Conservation (phyloP, 2,113 vertebrate species). For the Heteronetta atricapilla region DNA sequence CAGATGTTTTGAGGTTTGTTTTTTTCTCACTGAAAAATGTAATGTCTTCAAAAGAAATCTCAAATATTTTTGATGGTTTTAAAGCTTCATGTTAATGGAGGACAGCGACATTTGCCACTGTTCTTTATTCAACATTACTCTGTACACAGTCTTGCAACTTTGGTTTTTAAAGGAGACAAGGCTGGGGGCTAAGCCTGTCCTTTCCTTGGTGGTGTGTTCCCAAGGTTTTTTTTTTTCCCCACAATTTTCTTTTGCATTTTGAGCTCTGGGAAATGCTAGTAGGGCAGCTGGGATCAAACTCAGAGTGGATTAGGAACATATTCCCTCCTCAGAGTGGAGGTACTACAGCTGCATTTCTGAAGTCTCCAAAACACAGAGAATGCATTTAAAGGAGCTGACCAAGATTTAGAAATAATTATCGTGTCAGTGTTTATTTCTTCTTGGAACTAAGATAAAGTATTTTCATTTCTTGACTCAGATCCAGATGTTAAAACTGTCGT, state of each 20-base stretch:
- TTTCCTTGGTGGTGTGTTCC: not conserved
- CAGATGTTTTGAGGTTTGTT: not conserved
- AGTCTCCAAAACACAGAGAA: not conserved
- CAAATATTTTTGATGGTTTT: not conserved
- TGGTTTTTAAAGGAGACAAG: not conserved
- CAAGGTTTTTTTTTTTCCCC: not conserved
- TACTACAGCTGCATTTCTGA: not conserved
- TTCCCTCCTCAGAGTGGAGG: not conserved
- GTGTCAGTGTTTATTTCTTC: not conserved
- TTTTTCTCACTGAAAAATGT: not conserved
- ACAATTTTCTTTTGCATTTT: not conserved
- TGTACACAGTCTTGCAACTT: not conserved
- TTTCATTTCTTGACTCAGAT: not conserved
- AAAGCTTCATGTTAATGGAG: not conserved
- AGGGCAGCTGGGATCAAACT: not conserved
- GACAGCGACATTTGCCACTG: accelerated
- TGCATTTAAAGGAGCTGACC: accelerated
- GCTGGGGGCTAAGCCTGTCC: accelerated
- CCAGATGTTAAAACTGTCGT: not conserved
- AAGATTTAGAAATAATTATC: not conserved
- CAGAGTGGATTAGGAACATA: accelerated
- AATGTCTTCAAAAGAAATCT: not conserved
- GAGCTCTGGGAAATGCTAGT: not conserved
- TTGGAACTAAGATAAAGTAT: not conserved
- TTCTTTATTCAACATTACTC: not conserved